Evolutionary conservation across 2,888 invertebrate species (phyloP), one percentile per base, ranked within the genome.

Genomic region (Margaritifera margaritifera): DNA sequence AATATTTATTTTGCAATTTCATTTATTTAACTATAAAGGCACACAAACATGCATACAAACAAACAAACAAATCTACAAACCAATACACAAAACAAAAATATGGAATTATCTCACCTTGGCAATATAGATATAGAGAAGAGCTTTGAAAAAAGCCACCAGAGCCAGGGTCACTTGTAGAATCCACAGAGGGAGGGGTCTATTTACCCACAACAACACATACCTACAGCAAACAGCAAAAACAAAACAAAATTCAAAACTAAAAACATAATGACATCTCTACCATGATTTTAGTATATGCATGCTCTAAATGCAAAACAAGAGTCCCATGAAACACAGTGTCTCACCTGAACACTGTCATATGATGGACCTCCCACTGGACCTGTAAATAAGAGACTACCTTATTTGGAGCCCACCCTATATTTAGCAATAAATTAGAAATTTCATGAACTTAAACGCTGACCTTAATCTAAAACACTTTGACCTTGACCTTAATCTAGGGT

Each of bases 121-220:
- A 88, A 98, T 94, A 92, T 98, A 98, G 86, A 97, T 96, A 85
- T 97, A 93, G 74, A 99, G 93, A 83, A 97, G 92, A 72, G 98
- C 96, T 92, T 98, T 97, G 63, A 94, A 94, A 85, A 99, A 93
- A 83, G 97, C 96, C 89, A 98, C 95, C 91, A 96, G 93, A 78
- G 97, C 96, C 86, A 98, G 92, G 83, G 95, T 92, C 53, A 90
- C 88, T 92, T 98, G 97, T 76, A 96, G 93, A 84, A 94, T 93
- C 97, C 97, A 98, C 84, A 98, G 92, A 88, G 94, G 94, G 66
- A 95, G 91, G 66, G 96, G 95, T 86, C 97, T 93, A 90, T 96
- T 94, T 89, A 98, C 97, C 96, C 96, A 98, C 90, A 96, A 91
- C 90, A 98, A 96, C 79, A 96, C 96, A 89, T 96, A 95, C 91